These are phyloP conservation scores for Chauna torquata DNA, from an alignment of 2,113 vertebrate genomes.

Conservation along the genomic window DNA sequence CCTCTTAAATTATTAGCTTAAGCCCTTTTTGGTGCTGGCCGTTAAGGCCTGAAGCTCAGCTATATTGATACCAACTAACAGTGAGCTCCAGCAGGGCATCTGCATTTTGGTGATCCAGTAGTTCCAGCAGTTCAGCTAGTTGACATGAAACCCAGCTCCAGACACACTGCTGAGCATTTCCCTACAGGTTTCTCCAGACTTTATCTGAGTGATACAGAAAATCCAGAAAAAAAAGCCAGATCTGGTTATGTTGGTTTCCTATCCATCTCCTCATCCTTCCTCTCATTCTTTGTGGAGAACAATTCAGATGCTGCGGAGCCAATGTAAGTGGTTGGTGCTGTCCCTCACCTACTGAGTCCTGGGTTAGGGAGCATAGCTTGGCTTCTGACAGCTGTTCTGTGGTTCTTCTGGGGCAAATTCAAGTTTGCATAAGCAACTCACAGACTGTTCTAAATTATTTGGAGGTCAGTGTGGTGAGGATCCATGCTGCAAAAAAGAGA, in stretches of 20 bases:
- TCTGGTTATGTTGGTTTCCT: neutral
- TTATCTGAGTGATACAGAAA: neutral
- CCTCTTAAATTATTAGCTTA: neutral
- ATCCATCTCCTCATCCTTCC: neutral
- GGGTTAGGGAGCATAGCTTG: neutral
- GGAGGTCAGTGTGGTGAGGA: neutral
- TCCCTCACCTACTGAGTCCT: neutral
- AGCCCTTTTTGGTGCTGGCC: neutral
- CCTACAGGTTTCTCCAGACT: neutral
- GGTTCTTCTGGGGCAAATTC: neutral
- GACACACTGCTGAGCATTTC: neutral
- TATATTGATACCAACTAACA: neutral
- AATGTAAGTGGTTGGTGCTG: neutral
- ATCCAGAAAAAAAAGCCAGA: neutral
- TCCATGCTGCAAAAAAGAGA: neutral
- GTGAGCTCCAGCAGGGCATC: neutral
- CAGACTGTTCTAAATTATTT: neutral
- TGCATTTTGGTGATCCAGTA: neutral
- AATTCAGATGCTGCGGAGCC: neutral
- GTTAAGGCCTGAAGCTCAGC: neutral
- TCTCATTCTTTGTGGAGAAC: neutral
- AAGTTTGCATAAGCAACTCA: neutral
- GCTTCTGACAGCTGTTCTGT: neutral
- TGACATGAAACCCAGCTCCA: neutral
- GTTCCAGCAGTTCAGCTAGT: neutral